These are phyloP conservation scores for Picathartes gymnocephalus DNA, from an alignment of 2,113 vertebrate genomes.

Conservation along the genomic window DNA sequence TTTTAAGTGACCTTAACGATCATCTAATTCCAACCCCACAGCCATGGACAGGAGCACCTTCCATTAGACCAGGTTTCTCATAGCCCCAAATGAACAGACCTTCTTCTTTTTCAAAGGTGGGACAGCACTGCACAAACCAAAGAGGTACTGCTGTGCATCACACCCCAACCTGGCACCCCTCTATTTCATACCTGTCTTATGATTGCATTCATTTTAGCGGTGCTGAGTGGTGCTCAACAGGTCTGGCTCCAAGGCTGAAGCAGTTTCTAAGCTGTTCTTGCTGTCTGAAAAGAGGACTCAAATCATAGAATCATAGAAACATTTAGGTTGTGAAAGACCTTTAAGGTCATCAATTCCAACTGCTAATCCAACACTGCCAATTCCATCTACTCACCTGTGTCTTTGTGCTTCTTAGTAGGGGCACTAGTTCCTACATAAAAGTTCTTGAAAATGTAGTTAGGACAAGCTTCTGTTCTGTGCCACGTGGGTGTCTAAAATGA, in stretches of 20 bases:
- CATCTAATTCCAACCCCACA: background rate
- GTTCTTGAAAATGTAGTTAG: background rate
- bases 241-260: background rate
- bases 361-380: background rate
- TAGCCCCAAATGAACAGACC: background rate
- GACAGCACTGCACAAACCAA: rapidly evolving
- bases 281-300: background rate
- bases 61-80: background rate
- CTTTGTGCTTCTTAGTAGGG: background rate
- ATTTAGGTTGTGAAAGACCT: background rate
- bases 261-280: background rate
- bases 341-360: background rate
- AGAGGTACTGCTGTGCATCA: rapidly evolving
- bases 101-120: background rate
- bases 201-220: rapidly evolving
- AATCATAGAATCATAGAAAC: background rate
- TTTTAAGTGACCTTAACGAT: background rate
- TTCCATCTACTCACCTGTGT: background rate
- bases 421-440: background rate
- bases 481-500: background rate
- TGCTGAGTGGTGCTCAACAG: background rate
- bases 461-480: background rate
- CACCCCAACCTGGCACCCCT: rapidly evolving
- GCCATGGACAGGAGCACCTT: background rate
- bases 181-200: background rate